Percentiles rank a stretch among this genome's conserved stretches.
Conservation (phyloP, 2,113 vertebrate genomes). For the Turnix velox region DNA sequence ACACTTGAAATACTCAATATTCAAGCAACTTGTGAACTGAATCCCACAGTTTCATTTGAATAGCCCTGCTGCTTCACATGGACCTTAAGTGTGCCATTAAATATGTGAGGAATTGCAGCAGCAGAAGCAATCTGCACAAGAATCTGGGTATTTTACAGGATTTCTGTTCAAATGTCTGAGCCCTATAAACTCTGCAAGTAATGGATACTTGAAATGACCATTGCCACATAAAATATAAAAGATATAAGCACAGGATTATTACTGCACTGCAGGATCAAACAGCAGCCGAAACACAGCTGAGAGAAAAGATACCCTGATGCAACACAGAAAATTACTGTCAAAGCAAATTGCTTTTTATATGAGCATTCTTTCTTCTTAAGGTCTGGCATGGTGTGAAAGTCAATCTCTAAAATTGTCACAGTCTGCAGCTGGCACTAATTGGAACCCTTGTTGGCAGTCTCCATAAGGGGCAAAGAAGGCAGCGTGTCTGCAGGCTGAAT, state of each 20-base stretch:
- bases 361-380: constrained; percentile 29
- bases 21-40: neutral
- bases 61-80: neutral
- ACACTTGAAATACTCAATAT: neutral
- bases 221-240: constrained; percentile 12
- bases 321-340: constrained; percentile 41
- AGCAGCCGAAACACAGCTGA: constrained; percentile 4
- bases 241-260: constrained; percentile 3
- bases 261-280: constrained; percentile 12
- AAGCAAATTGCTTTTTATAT: constrained; percentile 18
- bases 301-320: constrained; percentile 17
- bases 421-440: constrained; percentile 36
- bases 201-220: neutral
- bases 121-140: neutral
- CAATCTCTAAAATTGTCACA: constrained; percentile 33
- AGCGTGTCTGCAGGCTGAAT: neutral
- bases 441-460: constrained; percentile 15
- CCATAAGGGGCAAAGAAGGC: neutral
- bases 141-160: neutral
- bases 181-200: neutral
- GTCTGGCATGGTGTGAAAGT: constrained; percentile 7
- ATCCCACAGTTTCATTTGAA: neutral
- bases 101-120: neutral
- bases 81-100: neutral
- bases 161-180: neutral